phyloP scores from a whole-genome alignment of 2,888 invertebrate genomes.

The Tenthredo distinguenda region DNA sequence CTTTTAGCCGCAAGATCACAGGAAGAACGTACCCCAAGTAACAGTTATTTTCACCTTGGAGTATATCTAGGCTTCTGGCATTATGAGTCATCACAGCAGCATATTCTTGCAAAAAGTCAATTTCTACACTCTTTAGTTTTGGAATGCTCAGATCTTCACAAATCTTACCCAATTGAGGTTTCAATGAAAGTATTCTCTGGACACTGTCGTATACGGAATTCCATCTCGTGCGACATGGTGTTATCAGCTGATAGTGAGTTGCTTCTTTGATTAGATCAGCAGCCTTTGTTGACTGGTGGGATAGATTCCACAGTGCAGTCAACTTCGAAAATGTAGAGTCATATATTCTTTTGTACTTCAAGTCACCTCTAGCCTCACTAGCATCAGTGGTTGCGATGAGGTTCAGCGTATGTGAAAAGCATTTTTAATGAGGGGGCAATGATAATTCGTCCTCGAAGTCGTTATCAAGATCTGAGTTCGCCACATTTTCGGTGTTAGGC shows the following conservation, averaged over 20 bases:
- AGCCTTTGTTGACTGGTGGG: constrained; percentile 51
- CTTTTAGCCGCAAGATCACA: constrained; percentile 49
- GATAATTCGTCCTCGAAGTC: constrained; percentile 35
- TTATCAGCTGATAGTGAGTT: constrained; percentile 37
- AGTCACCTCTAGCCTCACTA: constrained; percentile 21
- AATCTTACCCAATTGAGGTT: constrained; percentile 46
- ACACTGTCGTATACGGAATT: constrained; percentile 51
- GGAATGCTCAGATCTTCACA: constrained; percentile 32
- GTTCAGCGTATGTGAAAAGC: constrained; percentile 52
- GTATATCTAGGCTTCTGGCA: constrained; percentile 49
- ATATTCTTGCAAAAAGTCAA: constrained; percentile 54
- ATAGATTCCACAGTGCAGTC: constrained; percentile 19
- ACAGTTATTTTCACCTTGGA: constrained; percentile 55
- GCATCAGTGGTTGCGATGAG: constrained; percentile 53
- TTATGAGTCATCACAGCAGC: constrained; percentile 44
- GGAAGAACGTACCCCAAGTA: constrained; percentile 53
- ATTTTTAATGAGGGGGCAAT: constrained; percentile 50
- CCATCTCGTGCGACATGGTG: constrained; percentile 53
- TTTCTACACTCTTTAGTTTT: background rate
- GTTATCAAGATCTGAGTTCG: constrained; percentile 17
- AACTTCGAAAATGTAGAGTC: constrained; percentile 46
- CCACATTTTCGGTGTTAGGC: background rate
- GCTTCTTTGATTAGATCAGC: constrained; percentile 50
- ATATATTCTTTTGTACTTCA: constrained; percentile 45
- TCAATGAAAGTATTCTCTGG: background rate